phyloP scores from a whole-genome alignment of 1,140 invertebrate species.

The Meloidogyne floridensis region DNA sequence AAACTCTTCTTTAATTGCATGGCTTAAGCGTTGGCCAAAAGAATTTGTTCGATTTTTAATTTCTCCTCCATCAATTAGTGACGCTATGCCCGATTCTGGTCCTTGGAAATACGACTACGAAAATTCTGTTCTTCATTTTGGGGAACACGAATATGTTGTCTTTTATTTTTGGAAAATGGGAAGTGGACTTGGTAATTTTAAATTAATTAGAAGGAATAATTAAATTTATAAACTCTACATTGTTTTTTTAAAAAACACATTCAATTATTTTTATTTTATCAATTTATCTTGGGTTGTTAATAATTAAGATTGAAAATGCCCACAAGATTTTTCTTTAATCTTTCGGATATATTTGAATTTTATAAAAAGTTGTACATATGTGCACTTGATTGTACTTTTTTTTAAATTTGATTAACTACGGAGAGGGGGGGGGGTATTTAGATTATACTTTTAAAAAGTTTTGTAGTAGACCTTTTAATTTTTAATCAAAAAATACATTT shows the following conservation, averaged over 20 bases:
- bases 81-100: neutral
- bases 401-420: too few species aligned
- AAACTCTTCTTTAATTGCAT: slow-evolving; percentile 11
- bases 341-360: too few species aligned
- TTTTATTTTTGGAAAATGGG: slow-evolving; percentile 41
- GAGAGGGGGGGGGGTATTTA: too few species aligned
- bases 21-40: slow-evolving; percentile 22
- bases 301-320: too few species aligned
- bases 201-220: neutral
- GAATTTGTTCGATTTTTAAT: slow-evolving; percentile 20
- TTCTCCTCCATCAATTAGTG: slow-evolving; percentile 17
- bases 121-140: slow-evolving; percentile 31
- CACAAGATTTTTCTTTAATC: too few species aligned
- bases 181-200: slow-evolving; percentile 34
- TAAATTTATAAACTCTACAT: neutral
- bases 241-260: too few species aligned
- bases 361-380: too few species aligned
- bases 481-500: neutral
- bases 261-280: too few species aligned
- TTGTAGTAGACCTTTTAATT: too few species aligned
- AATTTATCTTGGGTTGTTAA: too few species aligned
- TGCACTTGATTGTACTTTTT: too few species aligned
- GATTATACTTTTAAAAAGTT: too few species aligned
- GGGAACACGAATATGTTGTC: slow-evolving; percentile 37
- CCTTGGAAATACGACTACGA: slow-evolving; percentile 12